phyloP scores from a whole-genome alignment of 2,888 invertebrate species.

The Podabrus alpinus region DNA sequence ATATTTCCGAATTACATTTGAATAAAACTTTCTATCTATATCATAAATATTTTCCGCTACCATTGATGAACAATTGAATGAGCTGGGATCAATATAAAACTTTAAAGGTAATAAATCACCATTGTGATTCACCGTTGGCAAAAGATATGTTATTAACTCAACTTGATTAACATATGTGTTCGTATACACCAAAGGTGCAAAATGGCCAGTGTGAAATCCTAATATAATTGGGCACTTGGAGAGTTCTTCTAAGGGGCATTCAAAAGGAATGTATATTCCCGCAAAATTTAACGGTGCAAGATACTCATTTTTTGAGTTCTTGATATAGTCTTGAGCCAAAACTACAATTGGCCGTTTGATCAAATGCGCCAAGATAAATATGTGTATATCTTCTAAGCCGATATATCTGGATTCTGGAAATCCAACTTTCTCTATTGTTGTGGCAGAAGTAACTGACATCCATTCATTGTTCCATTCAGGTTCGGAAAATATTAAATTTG shows the following conservation, averaged over 20 bases:
- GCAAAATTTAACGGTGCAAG: slow-evolving; percentile 88
- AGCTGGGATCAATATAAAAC: slow-evolving; percentile 83
- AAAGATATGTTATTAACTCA: slow-evolving; percentile 56
- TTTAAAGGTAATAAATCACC: slow-evolving; percentile 78
- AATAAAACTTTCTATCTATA: background rate
- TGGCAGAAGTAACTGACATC: slow-evolving; percentile 49
- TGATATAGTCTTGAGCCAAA: slow-evolving; percentile 79
- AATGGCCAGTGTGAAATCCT: slow-evolving; percentile 87
- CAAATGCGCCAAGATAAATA: slow-evolving; percentile 81
- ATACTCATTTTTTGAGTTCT: slow-evolving; percentile 81
- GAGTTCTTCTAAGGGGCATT: slow-evolving; percentile 69
- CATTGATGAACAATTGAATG: slow-evolving; percentile 68
- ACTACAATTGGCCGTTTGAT: slow-evolving; percentile 80
- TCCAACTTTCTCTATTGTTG: background rate
- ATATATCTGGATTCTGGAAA: background rate
- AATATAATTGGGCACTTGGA: slow-evolving; percentile 77
- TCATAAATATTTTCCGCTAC: slow-evolving; percentile 59
- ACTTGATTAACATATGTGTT: slow-evolving; percentile 60
- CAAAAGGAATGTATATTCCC: slow-evolving; percentile 81
- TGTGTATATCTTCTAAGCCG: slow-evolving; percentile 80
- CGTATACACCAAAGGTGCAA: slow-evolving; percentile 82
- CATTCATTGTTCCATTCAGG: slow-evolving; percentile 73
- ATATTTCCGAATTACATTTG: background rate
- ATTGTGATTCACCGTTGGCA: slow-evolving; percentile 75
- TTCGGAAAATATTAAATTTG: slow-evolving; percentile 54